Base-by-base conservation (phyloP, 2,888 invertebrate species). In the Carpatolechia fugitivella region DNA sequence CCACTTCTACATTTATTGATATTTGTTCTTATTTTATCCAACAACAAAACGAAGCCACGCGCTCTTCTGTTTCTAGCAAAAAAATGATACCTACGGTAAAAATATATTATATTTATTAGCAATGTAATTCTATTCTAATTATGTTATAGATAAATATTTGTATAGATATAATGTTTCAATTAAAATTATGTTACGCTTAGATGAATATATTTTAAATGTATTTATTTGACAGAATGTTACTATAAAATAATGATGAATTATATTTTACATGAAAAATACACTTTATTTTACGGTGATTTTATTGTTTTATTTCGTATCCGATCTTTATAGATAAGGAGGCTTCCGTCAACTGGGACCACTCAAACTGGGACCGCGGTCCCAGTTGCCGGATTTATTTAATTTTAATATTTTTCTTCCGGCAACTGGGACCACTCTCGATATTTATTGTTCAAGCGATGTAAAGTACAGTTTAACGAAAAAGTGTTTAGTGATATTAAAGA, bases 201-300 rank as follows among this genome's bases (percentile, higher is more conserved):
- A 40, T 33, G 16, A 29, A 13, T 40, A 51, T 38, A 51, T 51
- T 51, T 51, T 40, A n/a, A 56, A 55, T 46, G 41, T 56, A 56
- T 54, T 55, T 56, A 52, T 52, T 59, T 59, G 52, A 16, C 35
- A 49, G 35, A 44, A 49, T 35, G 20, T 48, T 60, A 48, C 56
- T 48, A 31, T 16, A 11, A 16, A 48, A 30, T 24, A 24, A 24
- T 24, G 24, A 18, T 16, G 11, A n/a, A 49, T 47, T 64, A 64
- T 64, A 65, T 66, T 64, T 64, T 68, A 61, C 60, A 57, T 49
- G 33, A 13, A 49, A 44, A 67, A 66, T 67, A 64, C 55, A 65
- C 58, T 64, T 68, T 66, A 66, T 66, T 66, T 64, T 62, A 65
- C 57, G 62, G 66, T 61, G 59, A 36, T n/a, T 8, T 1, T 56